A percentile compares a stretch with the other conserved stretches of the same genome.
Conservation (phyloP, 1,140 invertebrate species). For the Latrodectus geometricus region DNA sequence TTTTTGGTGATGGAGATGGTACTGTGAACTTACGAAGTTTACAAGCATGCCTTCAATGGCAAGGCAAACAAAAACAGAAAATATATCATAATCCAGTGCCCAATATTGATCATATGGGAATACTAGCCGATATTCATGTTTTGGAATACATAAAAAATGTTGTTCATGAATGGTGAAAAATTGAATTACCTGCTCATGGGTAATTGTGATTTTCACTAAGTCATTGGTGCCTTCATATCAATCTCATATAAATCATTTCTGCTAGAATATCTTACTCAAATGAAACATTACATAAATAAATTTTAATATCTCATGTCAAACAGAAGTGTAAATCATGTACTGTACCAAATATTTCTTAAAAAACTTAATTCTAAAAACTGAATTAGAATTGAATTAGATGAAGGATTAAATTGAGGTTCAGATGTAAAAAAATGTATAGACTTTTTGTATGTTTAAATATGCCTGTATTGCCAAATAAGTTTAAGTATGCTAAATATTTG, state of each 20-base stretch:
- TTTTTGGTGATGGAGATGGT: slow-evolving; percentile 91
- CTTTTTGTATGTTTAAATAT: too few species aligned
- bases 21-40: slow-evolving; percentile 92
- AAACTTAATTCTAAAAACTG: too few species aligned
- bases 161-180: slow-evolving; percentile 46
- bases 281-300: too few species aligned
- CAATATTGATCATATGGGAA: slow-evolving; percentile 81
- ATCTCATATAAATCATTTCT: slow-evolving; percentile 20
- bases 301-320: too few species aligned
- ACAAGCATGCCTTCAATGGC: slow-evolving; percentile 83
- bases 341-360: too few species aligned
- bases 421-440: too few species aligned
- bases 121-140: slow-evolving; percentile 73
- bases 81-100: slow-evolving; percentile 76
- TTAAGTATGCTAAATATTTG: too few species aligned
- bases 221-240: slow-evolving; percentile 35
- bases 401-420: too few species aligned
- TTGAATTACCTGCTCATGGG: neutral
- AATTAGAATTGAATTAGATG: too few species aligned
- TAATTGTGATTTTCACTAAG: slow-evolving; percentile 2
- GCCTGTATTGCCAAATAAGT: too few species aligned
- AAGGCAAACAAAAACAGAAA: slow-evolving; percentile 73
- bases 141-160: slow-evolving; percentile 67
- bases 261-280: neutral
- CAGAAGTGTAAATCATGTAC: too few species aligned